Percentiles rank a stretch among this genome's conserved stretches.
Evolutionary conservation across 2,888 invertebrate genomes (phyloP).

Genomic region (Hyposoter dolosus): DNA sequence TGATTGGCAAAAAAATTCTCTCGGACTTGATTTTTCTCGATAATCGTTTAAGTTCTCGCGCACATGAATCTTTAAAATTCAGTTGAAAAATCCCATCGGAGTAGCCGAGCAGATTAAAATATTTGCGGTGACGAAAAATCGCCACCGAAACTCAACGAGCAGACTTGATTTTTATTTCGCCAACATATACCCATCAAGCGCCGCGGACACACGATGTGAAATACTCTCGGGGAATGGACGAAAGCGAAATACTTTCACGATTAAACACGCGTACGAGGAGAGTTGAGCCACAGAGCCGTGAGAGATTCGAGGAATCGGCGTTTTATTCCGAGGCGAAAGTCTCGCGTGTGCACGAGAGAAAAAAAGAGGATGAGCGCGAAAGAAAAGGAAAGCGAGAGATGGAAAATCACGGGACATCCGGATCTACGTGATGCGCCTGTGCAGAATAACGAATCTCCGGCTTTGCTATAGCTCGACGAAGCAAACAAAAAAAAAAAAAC

Average conservation of each 20-base stretch:
- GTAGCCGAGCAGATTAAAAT: conserved; percentile 44
- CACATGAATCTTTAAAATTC: conserved; percentile 8
- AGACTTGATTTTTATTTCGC: conserved; percentile 22
- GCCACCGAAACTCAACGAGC: conserved; percentile 8
- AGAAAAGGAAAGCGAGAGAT: conserved; percentile 21
- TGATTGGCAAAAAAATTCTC: background rate
- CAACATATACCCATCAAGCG: background rate
- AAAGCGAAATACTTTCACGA: conserved; percentile 62
- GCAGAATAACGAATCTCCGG: conserved; percentile 54
- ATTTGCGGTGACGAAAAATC: conserved; percentile 52
- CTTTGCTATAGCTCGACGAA: no score
- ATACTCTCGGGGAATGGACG: conserved; percentile 22
- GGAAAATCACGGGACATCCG: conserved; percentile 56
- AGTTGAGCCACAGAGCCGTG: conserved; percentile 55
- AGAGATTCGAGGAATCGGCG: conserved; percentile 67
- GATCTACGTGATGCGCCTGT: conserved; percentile 68
- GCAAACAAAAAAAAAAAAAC: background rate
- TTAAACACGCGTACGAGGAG: conserved; percentile 43
- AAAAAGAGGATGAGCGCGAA: conserved; percentile 17
- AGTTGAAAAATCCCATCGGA: background rate
- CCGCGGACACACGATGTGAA: background rate
- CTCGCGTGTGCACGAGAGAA: conserved; percentile 25
- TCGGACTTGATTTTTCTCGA: background rate
- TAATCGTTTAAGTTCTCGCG: background rate
- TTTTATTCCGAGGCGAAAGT: conserved; percentile 61